Conservation (phyloP, 2,113 vertebrate genomes). For the Sebastes fasciatus region DNA sequence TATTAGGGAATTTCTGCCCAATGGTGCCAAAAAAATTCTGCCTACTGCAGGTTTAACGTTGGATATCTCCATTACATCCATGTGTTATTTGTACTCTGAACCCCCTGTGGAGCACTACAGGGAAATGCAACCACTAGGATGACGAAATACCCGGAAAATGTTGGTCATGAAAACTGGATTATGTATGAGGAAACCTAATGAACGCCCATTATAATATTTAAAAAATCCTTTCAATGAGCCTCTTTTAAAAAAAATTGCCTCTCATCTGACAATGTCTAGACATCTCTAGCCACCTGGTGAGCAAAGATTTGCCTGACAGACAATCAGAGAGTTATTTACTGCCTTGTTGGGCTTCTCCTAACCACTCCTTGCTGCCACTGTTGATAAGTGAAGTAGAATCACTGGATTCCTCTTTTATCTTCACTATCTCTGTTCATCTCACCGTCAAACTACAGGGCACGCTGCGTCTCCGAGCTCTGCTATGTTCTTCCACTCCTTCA, state of each 20-base stretch:
- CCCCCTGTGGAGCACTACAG: background rate
- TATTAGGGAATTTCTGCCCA: too few species aligned
- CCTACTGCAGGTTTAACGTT: conserved; percentile 5
- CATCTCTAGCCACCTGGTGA: conserved; percentile 16
- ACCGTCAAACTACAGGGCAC: conserved; percentile 9
- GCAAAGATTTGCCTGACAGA: conserved; percentile 1
- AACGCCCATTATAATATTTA: background rate
- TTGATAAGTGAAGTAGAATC: conserved; percentile 38
- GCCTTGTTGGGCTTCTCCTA: conserved; percentile 9
- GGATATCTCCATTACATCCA: conserved; percentile 38
- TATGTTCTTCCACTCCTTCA: background rate
- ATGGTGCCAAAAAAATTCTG: too few species aligned
- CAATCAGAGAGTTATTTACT: conserved; percentile 62
- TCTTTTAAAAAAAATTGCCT: background rate
- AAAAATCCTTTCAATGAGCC: background rate
- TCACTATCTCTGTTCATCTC: conserved; percentile 43
- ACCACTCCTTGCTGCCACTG: conserved; percentile 37
- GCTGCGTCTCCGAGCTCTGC: background rate
- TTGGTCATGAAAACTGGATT: background rate
- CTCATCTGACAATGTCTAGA: background rate
- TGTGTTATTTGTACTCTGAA: conserved; percentile 25
- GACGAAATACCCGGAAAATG: conserved; percentile 36
- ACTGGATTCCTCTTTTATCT: conserved; percentile 46
- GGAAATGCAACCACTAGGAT: conserved; percentile 27
- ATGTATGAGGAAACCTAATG: conserved; percentile 32